phyloP scores from a whole-genome alignment of 2,113 vertebrate genomes.

The Turdus rufiventris region DNA sequence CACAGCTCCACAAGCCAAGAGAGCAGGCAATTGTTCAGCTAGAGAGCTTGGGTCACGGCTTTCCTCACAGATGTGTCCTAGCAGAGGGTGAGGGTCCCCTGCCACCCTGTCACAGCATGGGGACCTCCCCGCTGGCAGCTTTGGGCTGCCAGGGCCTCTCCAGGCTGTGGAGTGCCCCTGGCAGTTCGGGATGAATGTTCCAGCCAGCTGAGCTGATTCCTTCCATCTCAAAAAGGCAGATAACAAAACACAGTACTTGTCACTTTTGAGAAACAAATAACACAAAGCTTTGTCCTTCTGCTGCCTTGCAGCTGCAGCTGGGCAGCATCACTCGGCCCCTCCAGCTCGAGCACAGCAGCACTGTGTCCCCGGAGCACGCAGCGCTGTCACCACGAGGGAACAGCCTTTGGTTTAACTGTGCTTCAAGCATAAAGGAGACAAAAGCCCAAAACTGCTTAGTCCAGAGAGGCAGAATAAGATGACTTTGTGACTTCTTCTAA shows the following conservation, averaged over 20 bases:
- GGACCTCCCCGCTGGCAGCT: neutral
- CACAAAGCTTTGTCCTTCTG: conserved; percentile 58
- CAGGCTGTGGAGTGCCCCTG: neutral
- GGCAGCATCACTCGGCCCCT: conserved; percentile 19
- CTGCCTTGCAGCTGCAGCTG: conserved; percentile 63
- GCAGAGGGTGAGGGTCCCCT: neutral
- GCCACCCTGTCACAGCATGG: neutral
- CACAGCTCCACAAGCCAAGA: neutral
- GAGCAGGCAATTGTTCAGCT: neutral
- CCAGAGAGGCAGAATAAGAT: neutral
- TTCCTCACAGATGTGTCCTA: neutral
- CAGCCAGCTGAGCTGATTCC: neutral
- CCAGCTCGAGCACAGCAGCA: conserved; percentile 44
- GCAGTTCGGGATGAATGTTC: neutral
- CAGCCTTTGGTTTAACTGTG: conserved; percentile 7
- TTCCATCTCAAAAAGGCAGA: conserved; percentile 8
- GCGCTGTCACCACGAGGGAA: conserved; percentile 35
- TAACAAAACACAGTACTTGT: conserved; percentile 54
- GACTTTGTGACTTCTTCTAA: conserved; percentile 16
- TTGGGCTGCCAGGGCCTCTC: neutral
- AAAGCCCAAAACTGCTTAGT: conserved; percentile 6
- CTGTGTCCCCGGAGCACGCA: conserved; percentile 18
- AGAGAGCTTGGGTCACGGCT: neutral
- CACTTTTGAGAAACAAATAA: conserved; percentile 47
- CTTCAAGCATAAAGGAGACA: conserved; percentile 31